Evolutionary conservation across 2,888 invertebrate genomes (phyloP), one percentile per base, ranked within the genome.

Genomic region (Melitaea athalia): DNA sequence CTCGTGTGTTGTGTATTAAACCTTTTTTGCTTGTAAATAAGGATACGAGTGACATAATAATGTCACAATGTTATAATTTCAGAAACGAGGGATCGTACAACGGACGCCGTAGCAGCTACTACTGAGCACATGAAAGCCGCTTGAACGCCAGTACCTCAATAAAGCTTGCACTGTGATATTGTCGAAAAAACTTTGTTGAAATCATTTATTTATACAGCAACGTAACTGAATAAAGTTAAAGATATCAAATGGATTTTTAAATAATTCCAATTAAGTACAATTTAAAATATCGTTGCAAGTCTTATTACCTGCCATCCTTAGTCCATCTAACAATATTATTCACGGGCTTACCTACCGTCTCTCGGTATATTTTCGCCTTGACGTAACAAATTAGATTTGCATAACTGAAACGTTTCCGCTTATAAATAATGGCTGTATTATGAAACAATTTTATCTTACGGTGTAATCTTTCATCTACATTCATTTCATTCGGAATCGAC

Each of bases 81-180:
- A 92, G 91, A 45, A 89, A 85, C 67, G 83, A 85, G 5, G 89
- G 88, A 14, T 81, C 85, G 72, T 70, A 74, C 67, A 70, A 73
- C 50, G 80, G 80, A 5, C 82, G 85, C 31, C 82, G 85, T 24
- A 83, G 81, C 73, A 70, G 76, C 59, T 83, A 82, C 72, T 78
- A 80, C 64, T 72, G 45, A 50, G 69, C 61, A 10, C 17, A 4
- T 45, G 66, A 49, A 43, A 60, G 52, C 72, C 69, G 2, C 42
- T 49, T 52, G 59, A 74, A 72, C 73, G 71, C 82, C 55, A 42
- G 71, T 68, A 74, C 86, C 88, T 89, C 87, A 86, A 67, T 67
- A 78, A 76, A 79, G 74, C 79, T 75, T 78, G 85, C 84, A 85
- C 90, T 90, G 91, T 91, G 91, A 90, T 90, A 89, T 82, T 76